These are phyloP conservation scores for Mus caroli DNA, from an alignment of 2,797 vertebrate genomes.

Conservation along the genomic window DNA sequence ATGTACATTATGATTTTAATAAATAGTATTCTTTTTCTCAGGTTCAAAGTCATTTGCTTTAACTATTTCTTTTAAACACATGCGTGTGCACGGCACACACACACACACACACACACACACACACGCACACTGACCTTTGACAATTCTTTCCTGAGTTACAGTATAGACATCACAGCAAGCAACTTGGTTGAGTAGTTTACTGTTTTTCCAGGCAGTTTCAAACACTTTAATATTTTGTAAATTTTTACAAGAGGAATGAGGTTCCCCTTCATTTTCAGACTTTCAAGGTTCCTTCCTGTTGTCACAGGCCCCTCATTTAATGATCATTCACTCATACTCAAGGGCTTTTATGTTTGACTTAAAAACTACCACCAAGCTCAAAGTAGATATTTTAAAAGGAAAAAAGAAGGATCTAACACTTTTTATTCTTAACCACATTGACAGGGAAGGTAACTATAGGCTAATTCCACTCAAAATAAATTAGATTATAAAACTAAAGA, in stretches of 20 bases:
- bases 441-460: slow-evolving; percentile 3
- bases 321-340: slow-evolving; percentile 48
- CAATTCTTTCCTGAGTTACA: slow-evolving; percentile 68
- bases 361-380: slow-evolving; percentile 1
- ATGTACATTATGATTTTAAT: slow-evolving; percentile 31
- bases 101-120: too few species aligned
- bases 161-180: slow-evolving; percentile 50
- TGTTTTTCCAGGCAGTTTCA: slow-evolving; percentile 49
- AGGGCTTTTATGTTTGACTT: slow-evolving; percentile 52
- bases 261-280: slow-evolving; percentile 66
- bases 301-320: slow-evolving; percentile 39
- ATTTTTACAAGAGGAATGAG: slow-evolving; percentile 73
- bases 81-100: too few species aligned
- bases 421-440: slow-evolving; percentile 21
- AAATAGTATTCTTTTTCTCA: neutral
- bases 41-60: slow-evolving; percentile 65
- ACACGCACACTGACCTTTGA: neutral
- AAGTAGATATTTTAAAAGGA: slow-evolving; percentile 17
- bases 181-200: slow-evolving; percentile 53
- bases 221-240: slow-evolving; percentile 60
- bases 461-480: slow-evolving; percentile 24
- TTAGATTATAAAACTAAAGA: slow-evolving; percentile 30
- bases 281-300: slow-evolving; percentile 44
- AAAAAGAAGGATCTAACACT: neutral
- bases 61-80: slow-evolving; percentile 47